phyloP scores from a whole-genome alignment of 2,888 invertebrate species.

The Coleophora flavipennella region DNA sequence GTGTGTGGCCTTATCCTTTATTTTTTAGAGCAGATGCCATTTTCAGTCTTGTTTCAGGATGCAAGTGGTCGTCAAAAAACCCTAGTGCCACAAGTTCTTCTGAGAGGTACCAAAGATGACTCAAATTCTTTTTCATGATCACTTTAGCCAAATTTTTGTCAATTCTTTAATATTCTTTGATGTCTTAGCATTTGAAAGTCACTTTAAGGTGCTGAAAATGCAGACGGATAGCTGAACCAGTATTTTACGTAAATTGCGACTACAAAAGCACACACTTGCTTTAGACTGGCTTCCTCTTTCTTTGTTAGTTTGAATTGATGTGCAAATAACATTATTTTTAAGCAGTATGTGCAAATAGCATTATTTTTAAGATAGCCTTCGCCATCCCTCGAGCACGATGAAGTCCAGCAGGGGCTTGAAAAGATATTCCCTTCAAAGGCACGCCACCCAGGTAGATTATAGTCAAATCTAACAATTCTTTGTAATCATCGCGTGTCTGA shows the following conservation, averaged over 20 bases:
- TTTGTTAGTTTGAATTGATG: conserved; percentile 11
- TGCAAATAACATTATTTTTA: conserved; percentile 8
- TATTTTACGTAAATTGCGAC: conserved; percentile 8
- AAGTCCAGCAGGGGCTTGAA: conserved; percentile 8
- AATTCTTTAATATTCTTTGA: conserved; percentile 2
- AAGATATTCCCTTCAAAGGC: conserved; percentile 6
- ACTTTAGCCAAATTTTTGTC: conserved; percentile 6
- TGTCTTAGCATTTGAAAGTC: conserved; percentile 9
- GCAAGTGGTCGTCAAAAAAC: conserved; percentile 11
- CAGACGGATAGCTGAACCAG: conserved; percentile 9
- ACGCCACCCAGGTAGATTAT: conserved; percentile 7
- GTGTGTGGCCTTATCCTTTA: conserved; percentile 4
- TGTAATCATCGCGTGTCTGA: conserved; percentile 8
- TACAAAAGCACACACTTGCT: conserved; percentile 6
- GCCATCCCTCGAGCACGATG: conserved; percentile 12
- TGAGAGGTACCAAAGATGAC: conserved; percentile 13
- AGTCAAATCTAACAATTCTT: conserved; percentile 5
- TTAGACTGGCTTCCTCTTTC: conserved; percentile 5
- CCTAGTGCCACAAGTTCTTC: conserved; percentile 11
- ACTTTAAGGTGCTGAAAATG: conserved; percentile 9
- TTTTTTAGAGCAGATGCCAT: conserved; percentile 6
- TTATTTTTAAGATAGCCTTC: conserved; percentile 9
- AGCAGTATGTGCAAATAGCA: conserved; percentile 6
- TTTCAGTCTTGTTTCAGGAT: conserved; percentile 6
- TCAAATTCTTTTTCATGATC: conserved; percentile 7